These are phyloP conservation scores for Scaptomyza polygonia DNA, from an alignment of 2,888 invertebrate genomes.

Conservation along the genomic window DNA sequence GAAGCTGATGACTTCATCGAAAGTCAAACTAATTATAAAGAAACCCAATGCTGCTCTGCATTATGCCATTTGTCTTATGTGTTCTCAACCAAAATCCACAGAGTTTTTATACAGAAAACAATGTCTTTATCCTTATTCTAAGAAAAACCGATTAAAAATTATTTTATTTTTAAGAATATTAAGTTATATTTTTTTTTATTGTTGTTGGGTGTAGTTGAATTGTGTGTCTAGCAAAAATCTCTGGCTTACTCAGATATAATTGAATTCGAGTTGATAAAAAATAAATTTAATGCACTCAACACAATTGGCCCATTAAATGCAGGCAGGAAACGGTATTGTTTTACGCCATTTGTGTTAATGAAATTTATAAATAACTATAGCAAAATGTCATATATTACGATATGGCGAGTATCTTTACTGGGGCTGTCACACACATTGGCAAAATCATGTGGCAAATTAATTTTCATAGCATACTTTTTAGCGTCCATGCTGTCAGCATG, in stretches of 20 bases:
- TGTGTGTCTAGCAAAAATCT: not conserved
- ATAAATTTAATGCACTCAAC: conserved; percentile 44
- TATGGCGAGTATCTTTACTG: conserved; percentile 6
- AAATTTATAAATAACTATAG: conserved; percentile 35
- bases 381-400: conserved; percentile 27
- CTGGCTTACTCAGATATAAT: conserved; percentile 3
- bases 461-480: conserved; percentile 59
- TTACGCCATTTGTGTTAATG: conserved; percentile 46
- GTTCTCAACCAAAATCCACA: no score
- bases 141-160: no score
- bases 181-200: not conserved
- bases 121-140: no score
- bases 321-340: not conserved
- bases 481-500: conserved; percentile 72
- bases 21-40: no score
- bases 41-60: no score
- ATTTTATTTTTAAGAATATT: not conserved
- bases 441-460: conserved; percentile 63
- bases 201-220: not conserved
- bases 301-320: conserved; percentile 41
- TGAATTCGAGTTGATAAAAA: conserved; percentile 6
- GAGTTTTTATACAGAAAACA: no score
- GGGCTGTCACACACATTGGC: conserved; percentile 23
- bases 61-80: no score
- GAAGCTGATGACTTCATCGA: no score